Percentiles rank a stretch among this genome's conserved stretches.
Conservation (phyloP, 30 jellyfish, hydroid and myxozoan species). For the Rhopilema esculentum region DNA sequence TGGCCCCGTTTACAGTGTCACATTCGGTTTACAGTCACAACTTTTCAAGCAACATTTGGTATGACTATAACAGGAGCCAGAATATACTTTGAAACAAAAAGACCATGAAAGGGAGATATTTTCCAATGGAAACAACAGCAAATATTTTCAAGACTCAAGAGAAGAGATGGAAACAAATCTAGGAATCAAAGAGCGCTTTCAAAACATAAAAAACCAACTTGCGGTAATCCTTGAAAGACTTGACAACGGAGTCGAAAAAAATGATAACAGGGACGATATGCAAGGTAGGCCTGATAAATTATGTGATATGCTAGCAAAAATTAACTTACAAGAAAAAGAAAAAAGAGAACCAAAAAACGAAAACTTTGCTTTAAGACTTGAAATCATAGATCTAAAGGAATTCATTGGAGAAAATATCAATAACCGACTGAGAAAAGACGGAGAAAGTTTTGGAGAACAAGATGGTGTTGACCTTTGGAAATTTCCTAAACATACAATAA, state of each 20-base stretch:
- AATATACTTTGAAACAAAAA: too few species aligned
- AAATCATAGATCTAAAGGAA: constrained; percentile 3
- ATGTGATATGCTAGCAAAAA: not conserved
- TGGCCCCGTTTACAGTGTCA: too few species aligned
- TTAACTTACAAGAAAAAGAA: constrained; percentile 1
- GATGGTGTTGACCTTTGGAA: not conserved
- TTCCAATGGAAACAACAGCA: not conserved
- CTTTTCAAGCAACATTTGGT: too few species aligned
- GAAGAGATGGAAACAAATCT: constrained; percentile 1
- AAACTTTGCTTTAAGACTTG: constrained; percentile 8
- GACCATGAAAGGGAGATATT: not conserved
- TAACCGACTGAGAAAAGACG: not conserved
- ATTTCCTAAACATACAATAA: not conserved
- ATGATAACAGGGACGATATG: not conserved
- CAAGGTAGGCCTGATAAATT: not conserved
- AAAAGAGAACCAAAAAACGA: constrained; percentile 1
- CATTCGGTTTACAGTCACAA: too few species aligned
- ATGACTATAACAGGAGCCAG: too few species aligned
- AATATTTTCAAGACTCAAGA: constrained; percentile 4
- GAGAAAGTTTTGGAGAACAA: constrained; percentile 1
- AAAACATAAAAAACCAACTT: constrained; percentile 15
- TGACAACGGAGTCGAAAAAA: not conserved
- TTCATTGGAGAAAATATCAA: not conserved
- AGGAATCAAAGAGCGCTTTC: constrained; percentile 7
- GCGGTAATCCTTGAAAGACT: constrained; percentile 6